Base-by-base conservation (phyloP, 2,888 invertebrate genomes). In the Drosophila mettleri region DNA sequence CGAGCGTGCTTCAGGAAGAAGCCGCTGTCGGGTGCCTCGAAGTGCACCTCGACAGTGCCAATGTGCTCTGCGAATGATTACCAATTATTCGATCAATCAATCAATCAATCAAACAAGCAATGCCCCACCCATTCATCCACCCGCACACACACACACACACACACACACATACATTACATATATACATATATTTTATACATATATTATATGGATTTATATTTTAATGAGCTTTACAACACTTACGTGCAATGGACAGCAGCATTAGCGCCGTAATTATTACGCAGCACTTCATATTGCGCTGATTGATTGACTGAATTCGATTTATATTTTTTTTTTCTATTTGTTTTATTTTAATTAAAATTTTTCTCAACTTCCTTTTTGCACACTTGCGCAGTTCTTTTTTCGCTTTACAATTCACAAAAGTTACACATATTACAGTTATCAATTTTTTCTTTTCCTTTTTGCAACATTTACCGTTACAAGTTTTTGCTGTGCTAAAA, bases 21-120 rank as follows among this genome's bases (percentile, higher is more conserved):
- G 51, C 97, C 97, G 82, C 97, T 97, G 91, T 97, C 97, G 89
- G 97, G 96, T 92, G 96, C 96, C 93, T 97, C 97, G 92, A 97
- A 97, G 92, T 97, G 97, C 88, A 97, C 97, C 93, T 97, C 97
- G 83, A 97, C 96, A 81, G 95, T 94, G 80, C 94, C 92, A 89
- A 94, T 94, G 88, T 94, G 94, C 90, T 94, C 96, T 96, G 94
- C 29, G 94, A 94, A 89, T 6, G n/a, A n/a, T n/a, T 9, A 27
- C 8, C 10, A 55, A 29, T 24, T 34, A 38, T 14, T 18, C 45
- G 43, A 45, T 33, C 14, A 62, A 31, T 41, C 16, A 34, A 38
- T 46, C 46, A 46, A 7, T 34, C 48, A 48, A 49, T 57, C 27
- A 57, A 36, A 36, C 22, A 53, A 41, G n/a, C 33, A 34, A 34